Evolutionary conservation across 2,113 vertebrate genomes (phyloP).

Genomic region (Notiomystis cincta): DNA sequence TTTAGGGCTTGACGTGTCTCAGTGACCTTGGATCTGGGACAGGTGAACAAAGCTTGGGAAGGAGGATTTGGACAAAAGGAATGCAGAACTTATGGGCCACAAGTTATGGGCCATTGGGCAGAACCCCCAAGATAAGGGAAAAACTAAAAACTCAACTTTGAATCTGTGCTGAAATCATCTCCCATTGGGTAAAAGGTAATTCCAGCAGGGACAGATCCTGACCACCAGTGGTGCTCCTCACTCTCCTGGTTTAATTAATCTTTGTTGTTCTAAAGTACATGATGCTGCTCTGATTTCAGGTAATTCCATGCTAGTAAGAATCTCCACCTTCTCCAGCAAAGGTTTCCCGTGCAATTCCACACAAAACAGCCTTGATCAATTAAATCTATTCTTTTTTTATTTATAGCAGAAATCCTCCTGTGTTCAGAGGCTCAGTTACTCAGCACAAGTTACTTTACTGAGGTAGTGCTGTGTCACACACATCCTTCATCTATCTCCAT

Average conservation of each 20-base stretch:
- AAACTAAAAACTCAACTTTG: background rate
- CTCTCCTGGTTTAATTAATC: fast-evolving
- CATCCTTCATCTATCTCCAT: background rate
- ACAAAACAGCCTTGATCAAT: background rate
- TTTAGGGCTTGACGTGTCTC: background rate
- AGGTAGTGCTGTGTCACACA: background rate
- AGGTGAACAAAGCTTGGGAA: background rate
- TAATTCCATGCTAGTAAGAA: background rate
- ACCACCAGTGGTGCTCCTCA: background rate
- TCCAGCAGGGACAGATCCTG: background rate
- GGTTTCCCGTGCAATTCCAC: background rate
- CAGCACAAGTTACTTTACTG: background rate
- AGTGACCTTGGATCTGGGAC: too few relatives aligned
- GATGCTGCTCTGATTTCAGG: background rate
- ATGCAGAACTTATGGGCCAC: fast-evolving
- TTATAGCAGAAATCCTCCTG: background rate
- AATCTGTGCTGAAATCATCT: background rate
- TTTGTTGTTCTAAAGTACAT: background rate
- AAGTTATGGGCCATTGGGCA: background rate
- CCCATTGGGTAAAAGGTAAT: background rate
- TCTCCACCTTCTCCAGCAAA: background rate
- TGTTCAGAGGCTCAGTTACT: background rate
- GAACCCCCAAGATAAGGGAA: background rate
- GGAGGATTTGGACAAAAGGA: background rate
- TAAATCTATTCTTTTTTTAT: fast-evolving